Base-by-base conservation (phyloP, 2,113 vertebrate species). In the Hypomesus transpacificus region DNA sequence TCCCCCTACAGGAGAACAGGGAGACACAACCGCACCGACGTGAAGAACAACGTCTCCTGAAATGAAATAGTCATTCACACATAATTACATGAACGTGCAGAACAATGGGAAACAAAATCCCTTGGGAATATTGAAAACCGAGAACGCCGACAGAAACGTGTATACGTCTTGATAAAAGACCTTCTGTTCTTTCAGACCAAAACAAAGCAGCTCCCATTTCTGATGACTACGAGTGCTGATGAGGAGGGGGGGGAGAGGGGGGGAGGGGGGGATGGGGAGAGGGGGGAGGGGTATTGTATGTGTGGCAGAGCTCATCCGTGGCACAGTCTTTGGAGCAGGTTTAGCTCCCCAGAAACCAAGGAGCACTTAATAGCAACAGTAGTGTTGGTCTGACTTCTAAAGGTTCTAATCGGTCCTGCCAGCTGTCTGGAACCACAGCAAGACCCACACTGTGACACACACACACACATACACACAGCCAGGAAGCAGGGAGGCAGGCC, bases 1-100 rank as follows among this genome's bases (percentile, higher is more conserved):
- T 99, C 97, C 0, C 96, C 97, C 97, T 99, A 86, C 63, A 71
- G 80, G 73, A 79, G 18, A 78, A 53, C 70, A 46, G 77, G 75
- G 86, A 74, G 16, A 63, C 34, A 63, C 39, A 46, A 46, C 39
- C 39, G 2, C 39, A 46, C 39, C 39, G 13, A 46, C 8, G 39
- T 46, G 39, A 46, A 46, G 39, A 46, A 13, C 39, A 46, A 14
- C 3, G 14, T 59, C n/a, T 34, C 28, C 39, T 11, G 24, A 28
- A 21, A 57, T 60, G 52, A 73, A 61, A 39, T 13, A 1, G 8
- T 7, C 4, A 34, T 34, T 34, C 5, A 34, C 31, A 34, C 31
- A 6, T 34, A 7, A 34, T 34, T 34, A 34, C 6, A 34, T 7
- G 31, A 34, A 34, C 6, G 31, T 7, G 3, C 3, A 34, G 31